phyloP scores from a whole-genome alignment of 2,113 vertebrate genomes.

The Phasianus colchicus region DNA sequence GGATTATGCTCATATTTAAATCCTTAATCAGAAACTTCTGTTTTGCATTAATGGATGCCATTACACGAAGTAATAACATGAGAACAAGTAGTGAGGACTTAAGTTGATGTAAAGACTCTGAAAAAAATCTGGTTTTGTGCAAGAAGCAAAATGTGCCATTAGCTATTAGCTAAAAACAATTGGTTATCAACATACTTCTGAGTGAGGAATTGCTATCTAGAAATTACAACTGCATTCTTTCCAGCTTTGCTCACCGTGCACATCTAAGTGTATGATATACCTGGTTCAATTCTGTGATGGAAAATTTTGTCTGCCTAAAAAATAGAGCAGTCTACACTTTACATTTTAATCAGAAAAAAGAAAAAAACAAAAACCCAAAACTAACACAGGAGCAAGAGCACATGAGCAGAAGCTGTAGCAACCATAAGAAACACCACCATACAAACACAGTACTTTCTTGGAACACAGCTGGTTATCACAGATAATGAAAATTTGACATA shows the following conservation, averaged over 20 bases:
- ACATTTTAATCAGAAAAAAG: background rate
- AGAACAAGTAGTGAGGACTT: background rate
- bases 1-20: background rate
- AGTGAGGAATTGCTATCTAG: background rate
- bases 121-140: background rate
- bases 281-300: background rate
- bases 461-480: conserved; percentile 42
- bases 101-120: background rate
- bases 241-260: background rate
- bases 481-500: conserved; percentile 14
- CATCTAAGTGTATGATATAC: background rate
- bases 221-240: background rate
- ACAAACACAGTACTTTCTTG: background rate
- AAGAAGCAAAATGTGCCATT: background rate
- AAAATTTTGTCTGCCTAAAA: background rate
- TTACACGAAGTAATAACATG: background rate
- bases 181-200: background rate
- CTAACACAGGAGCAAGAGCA: background rate
- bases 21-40: accelerated
- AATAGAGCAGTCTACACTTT: background rate
- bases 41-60: background rate
- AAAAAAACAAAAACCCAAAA: background rate
- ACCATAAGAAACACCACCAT: conserved; percentile 23
- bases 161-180: background rate
- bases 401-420: conserved; percentile 28